Percentiles rank a stretch among this genome's conserved stretches.
These are phyloP conservation scores for Flexamia atlantica DNA, from an alignment of 2,888 invertebrate species.

Conservation along the genomic window DNA sequence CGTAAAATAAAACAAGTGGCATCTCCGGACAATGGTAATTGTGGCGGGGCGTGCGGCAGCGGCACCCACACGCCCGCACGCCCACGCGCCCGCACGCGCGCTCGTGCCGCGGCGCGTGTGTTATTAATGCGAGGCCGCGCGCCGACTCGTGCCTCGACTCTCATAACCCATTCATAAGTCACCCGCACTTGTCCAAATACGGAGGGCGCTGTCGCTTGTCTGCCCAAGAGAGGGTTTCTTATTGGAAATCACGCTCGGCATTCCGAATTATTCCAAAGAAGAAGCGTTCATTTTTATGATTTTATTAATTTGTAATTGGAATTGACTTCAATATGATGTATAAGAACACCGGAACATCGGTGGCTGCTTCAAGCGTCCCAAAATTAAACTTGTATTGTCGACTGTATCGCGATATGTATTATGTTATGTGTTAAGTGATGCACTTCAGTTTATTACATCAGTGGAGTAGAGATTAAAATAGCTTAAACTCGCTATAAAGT, in stretches of 20 bases:
- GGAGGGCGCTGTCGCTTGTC: not conserved
- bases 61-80: not conserved
- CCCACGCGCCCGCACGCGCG: conserved; percentile 1
- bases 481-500: no score
- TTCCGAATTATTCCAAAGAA: not conserved
- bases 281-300: no score
- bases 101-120: conserved; percentile 2
- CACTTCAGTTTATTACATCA: no score
- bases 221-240: not conserved
- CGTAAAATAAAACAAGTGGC: conserved; percentile 17
- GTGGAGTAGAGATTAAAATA: no score
- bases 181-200: conserved; percentile 38
- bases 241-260: not conserved
- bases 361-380: no score
- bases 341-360: no score
- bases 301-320: no score
- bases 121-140: conserved; percentile 21
- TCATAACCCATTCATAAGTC: conserved; percentile 50
- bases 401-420: no score
- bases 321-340: no score
- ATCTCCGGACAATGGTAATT: conserved; percentile 27
- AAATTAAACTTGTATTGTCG: no score
- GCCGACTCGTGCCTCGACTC: conserved; percentile 33
- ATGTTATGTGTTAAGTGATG: no score
- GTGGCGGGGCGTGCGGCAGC: not conserved